These are phyloP conservation scores for Melieria picta DNA, from an alignment of 2,888 invertebrate genomes.

Conservation along the genomic window DNA sequence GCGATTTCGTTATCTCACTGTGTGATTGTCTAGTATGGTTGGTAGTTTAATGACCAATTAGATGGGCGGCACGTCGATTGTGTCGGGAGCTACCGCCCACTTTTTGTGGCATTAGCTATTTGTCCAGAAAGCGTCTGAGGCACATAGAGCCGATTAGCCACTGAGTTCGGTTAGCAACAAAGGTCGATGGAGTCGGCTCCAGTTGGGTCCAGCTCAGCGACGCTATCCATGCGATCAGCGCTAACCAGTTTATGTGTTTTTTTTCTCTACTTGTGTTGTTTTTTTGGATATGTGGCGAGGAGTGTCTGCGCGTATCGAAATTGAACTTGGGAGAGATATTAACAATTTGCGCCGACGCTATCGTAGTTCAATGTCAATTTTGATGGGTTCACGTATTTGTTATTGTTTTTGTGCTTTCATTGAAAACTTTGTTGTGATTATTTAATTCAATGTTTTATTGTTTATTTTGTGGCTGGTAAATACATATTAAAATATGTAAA, in stretches of 20 bases:
- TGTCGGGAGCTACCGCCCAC: no score
- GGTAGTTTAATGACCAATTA: no score
- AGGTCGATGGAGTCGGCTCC: not conserved
- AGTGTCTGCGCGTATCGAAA: not conserved
- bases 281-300: not conserved
- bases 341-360: not conserved
- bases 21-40: no score
- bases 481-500: slow-evolving; percentile 3
- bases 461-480: not conserved
- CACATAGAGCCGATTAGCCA: no score
- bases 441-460: not conserved
- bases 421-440: not conserved
- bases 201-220: not conserved
- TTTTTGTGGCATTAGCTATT: no score
- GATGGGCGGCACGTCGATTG: no score
- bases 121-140: no score
- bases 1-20: no score
- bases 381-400: not conserved
- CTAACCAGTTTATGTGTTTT: not conserved
- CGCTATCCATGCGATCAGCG: not conserved
- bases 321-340: not conserved
- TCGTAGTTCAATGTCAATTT: slow-evolving; percentile 17
- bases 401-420: not conserved
- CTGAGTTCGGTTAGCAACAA: not conserved
- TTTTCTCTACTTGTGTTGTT: no score